A percentile compares a stretch with the other conserved stretches of the same genome.
Conservation (phyloP, 2,888 invertebrate genomes). For the Drosophila tripunctata region DNA sequence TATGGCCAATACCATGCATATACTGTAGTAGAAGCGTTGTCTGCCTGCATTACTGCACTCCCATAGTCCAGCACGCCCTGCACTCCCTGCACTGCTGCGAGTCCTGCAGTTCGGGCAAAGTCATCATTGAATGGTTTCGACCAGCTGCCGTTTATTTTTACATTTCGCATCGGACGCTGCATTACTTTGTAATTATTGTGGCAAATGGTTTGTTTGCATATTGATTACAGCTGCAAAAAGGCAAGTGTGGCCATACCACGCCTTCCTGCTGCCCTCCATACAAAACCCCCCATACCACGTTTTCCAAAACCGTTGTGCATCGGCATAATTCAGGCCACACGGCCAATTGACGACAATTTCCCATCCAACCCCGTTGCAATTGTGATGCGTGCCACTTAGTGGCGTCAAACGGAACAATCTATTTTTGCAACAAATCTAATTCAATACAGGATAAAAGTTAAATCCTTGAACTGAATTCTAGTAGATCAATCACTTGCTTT, state of each 20-base stretch:
- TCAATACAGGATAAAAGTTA: too few relatives aligned
- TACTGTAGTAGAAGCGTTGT: too few relatives aligned
- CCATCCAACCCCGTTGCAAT: slow-evolving; percentile 24
- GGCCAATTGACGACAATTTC: slow-evolving; percentile 17
- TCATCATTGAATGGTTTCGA: slow-evolving; percentile 55
- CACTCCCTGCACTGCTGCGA: slow-evolving; percentile 2
- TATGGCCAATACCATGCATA: slow-evolving; percentile 31
- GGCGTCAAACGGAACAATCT: slow-evolving; percentile 1
- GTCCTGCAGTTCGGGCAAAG: slow-evolving; percentile 24
- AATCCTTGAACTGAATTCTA: not conserved
- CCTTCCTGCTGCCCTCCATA: not conserved
- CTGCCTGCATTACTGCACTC: too few relatives aligned
- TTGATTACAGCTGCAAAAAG: slow-evolving; percentile 80
- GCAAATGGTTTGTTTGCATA: slow-evolving; percentile 81
- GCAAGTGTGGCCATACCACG: slow-evolving; percentile 39
- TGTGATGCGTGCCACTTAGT: slow-evolving; percentile 21
- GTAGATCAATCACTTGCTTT: not conserved
- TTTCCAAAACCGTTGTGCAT: slow-evolving; percentile 1
- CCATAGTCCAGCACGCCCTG: too few relatives aligned
- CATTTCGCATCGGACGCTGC: slow-evolving; percentile 66
- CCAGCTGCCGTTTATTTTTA: slow-evolving; percentile 71
- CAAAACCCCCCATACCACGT: not conserved
- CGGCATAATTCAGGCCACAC: not conserved
- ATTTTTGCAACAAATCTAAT: slow-evolving; percentile 3
- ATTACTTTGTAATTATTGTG: slow-evolving; percentile 81